A percentile compares a stretch with the other conserved stretches of the same genome.
Evolutionary conservation across 1,140 invertebrate genomes (phyloP).

Genomic region (Mesaphorura yosii): DNA sequence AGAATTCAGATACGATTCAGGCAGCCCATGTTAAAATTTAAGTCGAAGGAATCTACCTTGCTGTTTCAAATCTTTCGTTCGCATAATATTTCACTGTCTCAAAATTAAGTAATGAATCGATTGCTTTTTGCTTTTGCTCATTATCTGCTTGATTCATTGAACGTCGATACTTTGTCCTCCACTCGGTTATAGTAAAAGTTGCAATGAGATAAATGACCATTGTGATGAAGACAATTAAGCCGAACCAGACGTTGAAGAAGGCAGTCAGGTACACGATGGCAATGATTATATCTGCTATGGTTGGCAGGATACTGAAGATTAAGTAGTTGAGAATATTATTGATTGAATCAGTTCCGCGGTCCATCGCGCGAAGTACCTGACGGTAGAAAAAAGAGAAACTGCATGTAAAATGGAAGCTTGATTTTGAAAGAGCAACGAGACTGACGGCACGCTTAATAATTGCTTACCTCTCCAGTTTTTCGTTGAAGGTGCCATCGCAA

Average conservation of each 20-base stretch:
- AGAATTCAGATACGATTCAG: too few relatives aligned
- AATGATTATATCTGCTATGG: slow-evolving; percentile 50
- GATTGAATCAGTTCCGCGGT: slow-evolving; percentile 48
- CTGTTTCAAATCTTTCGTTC: slow-evolving; percentile 46
- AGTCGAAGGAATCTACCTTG: too few relatives aligned
- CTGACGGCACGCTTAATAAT: too few relatives aligned
- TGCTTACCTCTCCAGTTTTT: slow-evolving; percentile 54
- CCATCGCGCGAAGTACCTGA: slow-evolving; percentile 48
- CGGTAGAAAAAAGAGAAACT: too few relatives aligned
- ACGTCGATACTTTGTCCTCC: slow-evolving; percentile 38
- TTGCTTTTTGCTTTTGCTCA: slow-evolving; percentile 42
- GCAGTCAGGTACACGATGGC: slow-evolving; percentile 50
- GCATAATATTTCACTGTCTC: slow-evolving; percentile 56
- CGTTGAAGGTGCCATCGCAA: slow-evolving; percentile 46
- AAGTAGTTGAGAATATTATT: slow-evolving; percentile 44
- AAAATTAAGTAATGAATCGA: slow-evolving; percentile 54
- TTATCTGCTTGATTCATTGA: slow-evolving; percentile 50
- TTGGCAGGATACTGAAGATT: slow-evolving; percentile 44
- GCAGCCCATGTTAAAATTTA: too few relatives aligned
- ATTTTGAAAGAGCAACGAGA: too few relatives aligned
- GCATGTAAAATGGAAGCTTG: too few relatives aligned
- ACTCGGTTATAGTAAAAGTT: slow-evolving; percentile 29
- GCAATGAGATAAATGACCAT: slow-evolving; percentile 46
- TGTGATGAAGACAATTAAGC: slow-evolving; percentile 48
- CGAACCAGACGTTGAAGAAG: slow-evolving; percentile 49